Conservation (phyloP, 1,140 invertebrate species). For the Lasaia peninsularis region DNA sequence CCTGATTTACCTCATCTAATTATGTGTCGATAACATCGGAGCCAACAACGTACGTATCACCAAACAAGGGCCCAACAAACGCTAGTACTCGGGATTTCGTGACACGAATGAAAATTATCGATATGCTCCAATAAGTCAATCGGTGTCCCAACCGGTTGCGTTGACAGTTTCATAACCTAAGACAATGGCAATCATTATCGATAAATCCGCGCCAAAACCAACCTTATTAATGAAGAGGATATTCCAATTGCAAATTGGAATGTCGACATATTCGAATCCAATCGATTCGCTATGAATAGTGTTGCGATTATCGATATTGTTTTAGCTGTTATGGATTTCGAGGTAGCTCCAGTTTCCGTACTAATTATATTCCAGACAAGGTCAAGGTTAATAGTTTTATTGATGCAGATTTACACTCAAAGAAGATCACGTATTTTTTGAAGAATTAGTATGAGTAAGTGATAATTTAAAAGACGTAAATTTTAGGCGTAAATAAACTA, state of each 20-base stretch:
- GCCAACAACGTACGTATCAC: conserved; percentile 15
- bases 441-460: no score
- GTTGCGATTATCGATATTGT: conserved; percentile 53
- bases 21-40: conserved; percentile 1
- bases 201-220: conserved; percentile 24
- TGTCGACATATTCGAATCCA: conserved; percentile 49
- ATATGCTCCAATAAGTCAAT: conserved; percentile 66
- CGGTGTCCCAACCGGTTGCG: conserved; percentile 56
- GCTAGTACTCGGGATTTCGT: conserved; percentile 39
- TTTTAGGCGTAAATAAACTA: no score
- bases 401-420: background rate
- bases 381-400: conserved; percentile 15
- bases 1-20: background rate
- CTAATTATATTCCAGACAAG: conserved; percentile 34
- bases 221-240: conserved; percentile 26
- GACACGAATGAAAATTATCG: conserved; percentile 57
- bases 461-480: no score
- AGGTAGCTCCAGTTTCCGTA: conserved; percentile 50
- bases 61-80: conserved; percentile 30
- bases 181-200: conserved; percentile 60
- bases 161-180: conserved; percentile 64
- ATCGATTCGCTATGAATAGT: conserved; percentile 58
- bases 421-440: no score
- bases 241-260: conserved; percentile 28
- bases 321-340: conserved; percentile 39